Conservation (phyloP, 1,140 invertebrate genomes). For the Zelostemma sp. region DNA sequence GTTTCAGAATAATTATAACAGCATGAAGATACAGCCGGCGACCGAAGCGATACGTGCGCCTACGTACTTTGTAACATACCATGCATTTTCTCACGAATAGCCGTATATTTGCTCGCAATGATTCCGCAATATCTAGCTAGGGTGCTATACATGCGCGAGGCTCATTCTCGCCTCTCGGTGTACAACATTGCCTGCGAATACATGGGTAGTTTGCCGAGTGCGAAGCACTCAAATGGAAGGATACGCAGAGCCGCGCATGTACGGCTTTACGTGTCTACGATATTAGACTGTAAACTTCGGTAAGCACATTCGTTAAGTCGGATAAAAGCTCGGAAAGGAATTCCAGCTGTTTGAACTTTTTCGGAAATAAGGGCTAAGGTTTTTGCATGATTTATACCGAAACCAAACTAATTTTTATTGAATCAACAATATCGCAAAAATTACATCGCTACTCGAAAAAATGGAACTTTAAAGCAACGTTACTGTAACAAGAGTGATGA, state of each 20-base stretch:
- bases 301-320: too few species aligned
- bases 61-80: constrained; percentile 37
- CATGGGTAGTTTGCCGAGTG: constrained; percentile 14
- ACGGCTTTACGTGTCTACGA: background rate
- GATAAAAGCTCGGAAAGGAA: too few species aligned
- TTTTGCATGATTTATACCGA: too few species aligned
- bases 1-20: constrained; percentile 48
- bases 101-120: constrained; percentile 41
- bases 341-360: too few species aligned
- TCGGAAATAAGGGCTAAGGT: too few species aligned
- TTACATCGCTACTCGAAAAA: too few species aligned
- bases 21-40: constrained; percentile 28
- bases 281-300: too few species aligned
- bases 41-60: constrained; percentile 29
- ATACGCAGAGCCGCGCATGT: background rate
- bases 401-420: too few species aligned
- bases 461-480: too few species aligned
- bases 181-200: constrained; percentile 36
- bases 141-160: constrained; percentile 34
- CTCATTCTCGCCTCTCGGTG: constrained; percentile 33
- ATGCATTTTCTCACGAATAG: constrained; percentile 42
- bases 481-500: too few species aligned
- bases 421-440: too few species aligned
- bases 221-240: too few species aligned
- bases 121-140: constrained; percentile 37